phyloP scores from a whole-genome alignment of 2,113 vertebrate genomes.

The Aviceda subcristata region DNA sequence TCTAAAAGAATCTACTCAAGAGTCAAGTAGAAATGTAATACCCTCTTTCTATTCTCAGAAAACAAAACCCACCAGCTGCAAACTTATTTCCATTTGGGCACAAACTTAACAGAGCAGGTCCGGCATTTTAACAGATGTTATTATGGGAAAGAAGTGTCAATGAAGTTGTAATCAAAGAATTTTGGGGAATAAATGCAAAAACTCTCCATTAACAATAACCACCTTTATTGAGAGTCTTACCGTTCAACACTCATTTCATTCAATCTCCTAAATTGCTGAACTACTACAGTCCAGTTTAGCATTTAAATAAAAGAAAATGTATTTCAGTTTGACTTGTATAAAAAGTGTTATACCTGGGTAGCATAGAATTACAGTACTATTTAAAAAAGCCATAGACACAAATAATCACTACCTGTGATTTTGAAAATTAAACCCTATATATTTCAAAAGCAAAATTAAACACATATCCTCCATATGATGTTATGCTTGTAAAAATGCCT shows the following conservation, averaged over 20 bases:
- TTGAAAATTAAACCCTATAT: background rate
- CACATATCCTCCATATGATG: background rate
- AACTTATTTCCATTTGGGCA: background rate
- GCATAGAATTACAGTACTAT: background rate
- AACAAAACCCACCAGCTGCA: background rate
- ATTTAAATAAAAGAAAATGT: background rate
- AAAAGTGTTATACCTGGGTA: background rate
- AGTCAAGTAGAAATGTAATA: background rate
- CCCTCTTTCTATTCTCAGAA: background rate
- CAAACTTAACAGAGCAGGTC: background rate
- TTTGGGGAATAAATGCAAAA: background rate
- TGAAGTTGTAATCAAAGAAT: background rate
- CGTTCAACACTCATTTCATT: background rate
- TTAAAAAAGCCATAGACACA: background rate
- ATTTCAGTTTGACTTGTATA: background rate
- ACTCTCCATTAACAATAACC: background rate
- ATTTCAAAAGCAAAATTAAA: background rate
- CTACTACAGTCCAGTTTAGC: background rate
- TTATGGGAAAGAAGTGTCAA: background rate
- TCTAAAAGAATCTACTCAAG: background rate
- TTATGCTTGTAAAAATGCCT: background rate
- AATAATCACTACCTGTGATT: background rate
- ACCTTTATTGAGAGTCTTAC: constrained; percentile 34
- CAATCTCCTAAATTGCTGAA: background rate
- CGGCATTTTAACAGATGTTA: background rate